A percentile compares a stretch with the other conserved stretches of the same genome.
These are phyloP conservation scores for Aspidoscelis tigris DNA, from an alignment of 2,113 vertebrate species.

Conservation along the genomic window DNA sequence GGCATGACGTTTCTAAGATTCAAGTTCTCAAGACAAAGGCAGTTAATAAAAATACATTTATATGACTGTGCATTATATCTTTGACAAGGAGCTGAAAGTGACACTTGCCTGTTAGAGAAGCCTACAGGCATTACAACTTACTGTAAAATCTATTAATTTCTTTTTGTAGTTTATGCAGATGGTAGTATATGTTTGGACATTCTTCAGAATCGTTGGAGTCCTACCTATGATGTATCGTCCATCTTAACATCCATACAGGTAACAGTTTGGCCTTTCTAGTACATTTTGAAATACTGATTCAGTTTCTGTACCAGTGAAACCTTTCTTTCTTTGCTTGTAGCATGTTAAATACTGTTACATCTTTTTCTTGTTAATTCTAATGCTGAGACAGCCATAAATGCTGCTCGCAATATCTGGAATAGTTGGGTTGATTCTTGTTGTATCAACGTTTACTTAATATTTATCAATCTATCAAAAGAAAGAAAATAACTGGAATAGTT, in stretches of 20 bases:
- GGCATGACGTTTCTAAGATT: not conserved
- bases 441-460: too few relatives aligned
- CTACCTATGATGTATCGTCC: constrained; percentile 98
- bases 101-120: not conserved
- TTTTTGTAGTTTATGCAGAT: constrained; percentile 92
- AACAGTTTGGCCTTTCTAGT: constrained; percentile 44
- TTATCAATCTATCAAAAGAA: too few relatives aligned
- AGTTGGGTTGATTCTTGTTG: not conserved
- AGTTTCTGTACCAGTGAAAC: not conserved
- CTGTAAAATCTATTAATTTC: not conserved
- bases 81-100: not conserved
- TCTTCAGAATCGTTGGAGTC: constrained; percentile 99
- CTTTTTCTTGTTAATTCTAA: too few relatives aligned
- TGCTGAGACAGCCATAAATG: not conserved
- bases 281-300: not conserved
- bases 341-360: too few relatives aligned
- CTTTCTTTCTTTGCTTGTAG: not conserved
- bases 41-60: not conserved
- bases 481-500: not conserved
- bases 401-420: not conserved
- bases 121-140: not conserved
- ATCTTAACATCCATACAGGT: constrained; percentile 99
- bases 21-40: not conserved
- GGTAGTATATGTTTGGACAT: constrained; percentile 99
- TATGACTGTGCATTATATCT: not conserved